Percentiles rank a stretch among this genome's conserved stretches.
phyloP scores from a whole-genome alignment of 2,797 vertebrate species.

The Pseudomugil tenellus region DNA sequence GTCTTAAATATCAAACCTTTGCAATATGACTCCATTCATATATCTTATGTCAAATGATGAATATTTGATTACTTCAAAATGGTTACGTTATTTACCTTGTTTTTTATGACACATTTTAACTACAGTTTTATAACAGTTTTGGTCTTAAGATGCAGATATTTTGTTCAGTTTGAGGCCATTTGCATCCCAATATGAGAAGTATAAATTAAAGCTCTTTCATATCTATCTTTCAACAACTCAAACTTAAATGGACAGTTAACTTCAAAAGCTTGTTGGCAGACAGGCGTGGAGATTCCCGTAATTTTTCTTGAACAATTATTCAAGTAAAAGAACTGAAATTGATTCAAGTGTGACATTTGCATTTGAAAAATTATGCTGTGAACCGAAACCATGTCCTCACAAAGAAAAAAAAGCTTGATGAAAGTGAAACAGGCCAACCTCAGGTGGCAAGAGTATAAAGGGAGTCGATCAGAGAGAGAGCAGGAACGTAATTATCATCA shows the following conservation, averaged over 20 bases:
- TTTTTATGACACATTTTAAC: neutral
- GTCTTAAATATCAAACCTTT: neutral
- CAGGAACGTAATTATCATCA: neutral
- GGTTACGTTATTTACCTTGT: neutral
- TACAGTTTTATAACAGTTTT: neutral
- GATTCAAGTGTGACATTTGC: neutral
- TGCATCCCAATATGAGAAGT: neutral
- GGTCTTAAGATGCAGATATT: neutral
- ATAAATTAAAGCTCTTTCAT: neutral
- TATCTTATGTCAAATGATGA: neutral
- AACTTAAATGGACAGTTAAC: neutral
- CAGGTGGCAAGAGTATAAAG: neutral
- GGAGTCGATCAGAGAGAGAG: neutral
- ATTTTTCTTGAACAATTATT: neutral
- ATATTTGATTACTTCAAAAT: neutral
- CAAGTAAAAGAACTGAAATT: neutral
- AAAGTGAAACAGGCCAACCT: neutral
- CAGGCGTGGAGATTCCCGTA: neutral
- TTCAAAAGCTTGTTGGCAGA: neutral
- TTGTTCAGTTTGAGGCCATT: neutral
- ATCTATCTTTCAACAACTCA: neutral
- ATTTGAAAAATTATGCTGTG: neutral
- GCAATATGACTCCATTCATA: neutral
- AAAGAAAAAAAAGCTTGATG: neutral
- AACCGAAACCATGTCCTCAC: neutral